Percentiles rank a stretch among this genome's conserved stretches.
These are phyloP conservation scores for Ophion ellenae DNA, from an alignment of 2,888 invertebrate species.

Conservation along the genomic window DNA sequence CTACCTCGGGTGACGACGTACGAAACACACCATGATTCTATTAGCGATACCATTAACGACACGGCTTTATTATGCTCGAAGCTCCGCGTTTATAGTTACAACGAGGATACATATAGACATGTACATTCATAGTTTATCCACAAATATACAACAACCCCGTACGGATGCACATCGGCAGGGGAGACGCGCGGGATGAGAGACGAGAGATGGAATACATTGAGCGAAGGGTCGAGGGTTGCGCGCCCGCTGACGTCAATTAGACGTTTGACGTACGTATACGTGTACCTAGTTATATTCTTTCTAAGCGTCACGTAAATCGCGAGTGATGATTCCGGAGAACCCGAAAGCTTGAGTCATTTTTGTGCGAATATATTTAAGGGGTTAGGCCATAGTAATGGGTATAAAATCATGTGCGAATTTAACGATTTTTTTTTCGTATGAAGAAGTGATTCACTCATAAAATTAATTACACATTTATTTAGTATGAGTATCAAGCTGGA, in stretches of 20 bases:
- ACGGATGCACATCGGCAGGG: slow-evolving; percentile 42
- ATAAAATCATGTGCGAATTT: too few species aligned
- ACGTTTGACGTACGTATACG: slow-evolving; percentile 75
- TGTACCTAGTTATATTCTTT: slow-evolving; percentile 72
- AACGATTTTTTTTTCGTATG: too few species aligned
- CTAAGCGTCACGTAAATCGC: too few species aligned
- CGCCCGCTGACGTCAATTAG: slow-evolving; percentile 76
- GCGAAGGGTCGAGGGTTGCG: slow-evolving; percentile 62
- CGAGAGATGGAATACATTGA: slow-evolving; percentile 50
- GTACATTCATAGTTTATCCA: slow-evolving; percentile 15
- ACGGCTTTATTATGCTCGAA: slow-evolving; percentile 78
- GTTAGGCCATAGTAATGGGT: too few species aligned
- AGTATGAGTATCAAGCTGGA: too few species aligned
- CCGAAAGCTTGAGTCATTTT: slow-evolving; percentile 25
- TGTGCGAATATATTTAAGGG: background rate
- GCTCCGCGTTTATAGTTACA: slow-evolving; percentile 80
- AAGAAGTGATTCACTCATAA: too few species aligned
- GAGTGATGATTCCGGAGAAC: slow-evolving; percentile 62
- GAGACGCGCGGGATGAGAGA: slow-evolving; percentile 54
- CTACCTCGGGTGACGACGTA: slow-evolving; percentile 62
- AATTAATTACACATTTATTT: too few species aligned
- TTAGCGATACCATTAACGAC: slow-evolving; percentile 81
- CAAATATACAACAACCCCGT: slow-evolving; percentile 61
- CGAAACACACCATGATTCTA: slow-evolving; percentile 79
- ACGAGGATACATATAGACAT: slow-evolving; percentile 70